A percentile compares a stretch with the other conserved stretches of the same genome.
These are phyloP conservation scores for Ceramica pisi DNA, from an alignment of 2,888 invertebrate genomes.

Conservation along the genomic window DNA sequence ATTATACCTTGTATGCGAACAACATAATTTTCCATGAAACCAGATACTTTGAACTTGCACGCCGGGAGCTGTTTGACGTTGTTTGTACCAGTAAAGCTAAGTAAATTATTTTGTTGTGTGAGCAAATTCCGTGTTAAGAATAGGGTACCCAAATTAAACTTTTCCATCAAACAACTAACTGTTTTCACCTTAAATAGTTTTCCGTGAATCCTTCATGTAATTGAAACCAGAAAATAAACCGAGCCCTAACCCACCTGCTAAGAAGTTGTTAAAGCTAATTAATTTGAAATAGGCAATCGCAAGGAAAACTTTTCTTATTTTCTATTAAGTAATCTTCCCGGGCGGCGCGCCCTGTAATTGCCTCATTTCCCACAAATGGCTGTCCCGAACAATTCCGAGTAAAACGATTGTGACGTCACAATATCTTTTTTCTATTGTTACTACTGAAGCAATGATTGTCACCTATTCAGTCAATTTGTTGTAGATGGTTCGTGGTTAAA, in stretches of 20 bases:
- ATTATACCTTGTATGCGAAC: constrained; percentile 23
- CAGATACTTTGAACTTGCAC: background rate
- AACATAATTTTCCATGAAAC: background rate
- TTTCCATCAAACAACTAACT: background rate
- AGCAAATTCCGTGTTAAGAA: background rate
- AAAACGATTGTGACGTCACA: constrained; percentile 51
- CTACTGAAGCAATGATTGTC: constrained; percentile 31
- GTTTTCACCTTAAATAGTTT: background rate
- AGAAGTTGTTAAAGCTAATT: constrained; percentile 51
- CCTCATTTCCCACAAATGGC: constrained; percentile 62
- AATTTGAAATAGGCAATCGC: constrained; percentile 54
- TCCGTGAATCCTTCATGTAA: constrained; percentile 5
- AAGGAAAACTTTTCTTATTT: constrained; percentile 64
- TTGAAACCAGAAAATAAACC: constrained; percentile 17
- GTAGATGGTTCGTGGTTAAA: background rate
- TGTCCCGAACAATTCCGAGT: constrained; percentile 47
- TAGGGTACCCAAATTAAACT: background rate
- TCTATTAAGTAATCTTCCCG: constrained; percentile 61
- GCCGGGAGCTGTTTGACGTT: background rate
- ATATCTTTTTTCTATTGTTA: constrained; percentile 45
- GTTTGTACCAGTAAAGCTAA: background rate
- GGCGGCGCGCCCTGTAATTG: constrained; percentile 58
- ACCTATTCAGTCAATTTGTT: constrained; percentile 48
- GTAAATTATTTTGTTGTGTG: background rate
- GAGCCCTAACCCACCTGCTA: constrained; percentile 19